phyloP scores from a whole-genome alignment of 2,797 vertebrate species.

The Chelon labrosus region DNA sequence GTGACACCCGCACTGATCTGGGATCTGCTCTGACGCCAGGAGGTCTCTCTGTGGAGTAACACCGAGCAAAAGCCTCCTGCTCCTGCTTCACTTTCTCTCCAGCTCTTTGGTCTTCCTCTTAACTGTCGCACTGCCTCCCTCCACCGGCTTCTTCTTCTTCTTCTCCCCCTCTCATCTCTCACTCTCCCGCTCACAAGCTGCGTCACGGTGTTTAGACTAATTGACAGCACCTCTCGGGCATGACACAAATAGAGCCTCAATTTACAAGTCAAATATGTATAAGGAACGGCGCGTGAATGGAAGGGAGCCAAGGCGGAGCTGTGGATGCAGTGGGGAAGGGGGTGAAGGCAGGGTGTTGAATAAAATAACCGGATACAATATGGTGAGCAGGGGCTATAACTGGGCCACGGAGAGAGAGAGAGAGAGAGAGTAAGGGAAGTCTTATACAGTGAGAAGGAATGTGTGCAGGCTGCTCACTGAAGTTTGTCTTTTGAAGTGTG shows the following conservation, averaged over 20 bases:
- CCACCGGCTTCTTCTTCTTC: not conserved
- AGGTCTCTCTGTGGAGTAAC: conserved; percentile 16
- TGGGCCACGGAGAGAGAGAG: conserved; percentile 8
- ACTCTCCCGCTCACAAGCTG: conserved; percentile 39
- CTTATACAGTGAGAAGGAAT: not conserved
- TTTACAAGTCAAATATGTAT: conserved; percentile 82
- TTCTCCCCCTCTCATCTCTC: conserved; percentile 16
- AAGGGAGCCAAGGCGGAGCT: conserved; percentile 49
- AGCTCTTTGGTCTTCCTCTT: conserved; percentile 7
- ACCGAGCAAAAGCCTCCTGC: not conserved
- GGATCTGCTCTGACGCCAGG: conserved; percentile 34
- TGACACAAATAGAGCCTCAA: conserved; percentile 78
- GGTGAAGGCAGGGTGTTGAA: not conserved
- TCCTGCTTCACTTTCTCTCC: conserved; percentile 7
- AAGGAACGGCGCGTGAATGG: conserved; percentile 54
- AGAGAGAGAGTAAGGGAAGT: conserved; percentile 1
- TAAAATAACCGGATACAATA: conserved; percentile 27
- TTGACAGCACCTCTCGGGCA: conserved; percentile 79
- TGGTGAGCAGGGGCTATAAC: conserved; percentile 29
- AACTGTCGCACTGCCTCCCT: not conserved
- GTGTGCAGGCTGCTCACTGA: not conserved
- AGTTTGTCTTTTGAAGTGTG: conserved; percentile 25
- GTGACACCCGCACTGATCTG: conserved; percentile 43
- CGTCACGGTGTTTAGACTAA: conserved; percentile 71
- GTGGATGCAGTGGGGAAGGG: conserved; percentile 25